Conservation (phyloP, 1,140 invertebrate species). For the Piezodorus guildinii region DNA sequence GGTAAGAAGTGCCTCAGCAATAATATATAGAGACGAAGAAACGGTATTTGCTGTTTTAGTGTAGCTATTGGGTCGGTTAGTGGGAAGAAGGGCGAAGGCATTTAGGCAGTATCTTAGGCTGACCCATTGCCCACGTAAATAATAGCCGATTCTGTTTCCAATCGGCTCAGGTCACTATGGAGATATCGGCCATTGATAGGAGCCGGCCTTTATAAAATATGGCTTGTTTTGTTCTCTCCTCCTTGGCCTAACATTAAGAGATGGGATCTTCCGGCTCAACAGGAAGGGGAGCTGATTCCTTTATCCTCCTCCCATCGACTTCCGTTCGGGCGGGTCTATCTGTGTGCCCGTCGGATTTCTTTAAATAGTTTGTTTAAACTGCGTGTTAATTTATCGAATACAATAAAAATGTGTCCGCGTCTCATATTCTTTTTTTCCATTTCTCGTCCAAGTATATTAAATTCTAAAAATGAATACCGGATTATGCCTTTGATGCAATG, state of each 20-base stretch:
- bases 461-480: too few species aligned
- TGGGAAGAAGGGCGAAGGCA: background rate
- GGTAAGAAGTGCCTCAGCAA: too few species aligned
- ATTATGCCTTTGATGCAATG: too few species aligned
- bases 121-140: constrained; percentile 2
- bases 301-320: background rate
- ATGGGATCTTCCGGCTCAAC: background rate
- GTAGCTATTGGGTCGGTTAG: background rate
- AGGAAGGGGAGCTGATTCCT: background rate
- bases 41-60: background rate
- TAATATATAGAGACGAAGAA: background rate
- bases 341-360: too few species aligned
- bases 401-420: too few species aligned
- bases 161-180: constrained; percentile 3
- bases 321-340: too few species aligned
- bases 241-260: background rate
- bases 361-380: too few species aligned
- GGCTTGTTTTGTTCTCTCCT: constrained; percentile 3
- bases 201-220: background rate
- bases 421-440: too few species aligned
- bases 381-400: too few species aligned
- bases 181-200: background rate
- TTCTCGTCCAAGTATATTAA: too few species aligned
- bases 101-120: constrained; percentile 6
- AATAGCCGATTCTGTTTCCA: background rate